Percentiles rank a stretch among this genome's conserved stretches.
Conservation (phyloP, 2,888 invertebrate species). For the Microchrysa polita region DNA sequence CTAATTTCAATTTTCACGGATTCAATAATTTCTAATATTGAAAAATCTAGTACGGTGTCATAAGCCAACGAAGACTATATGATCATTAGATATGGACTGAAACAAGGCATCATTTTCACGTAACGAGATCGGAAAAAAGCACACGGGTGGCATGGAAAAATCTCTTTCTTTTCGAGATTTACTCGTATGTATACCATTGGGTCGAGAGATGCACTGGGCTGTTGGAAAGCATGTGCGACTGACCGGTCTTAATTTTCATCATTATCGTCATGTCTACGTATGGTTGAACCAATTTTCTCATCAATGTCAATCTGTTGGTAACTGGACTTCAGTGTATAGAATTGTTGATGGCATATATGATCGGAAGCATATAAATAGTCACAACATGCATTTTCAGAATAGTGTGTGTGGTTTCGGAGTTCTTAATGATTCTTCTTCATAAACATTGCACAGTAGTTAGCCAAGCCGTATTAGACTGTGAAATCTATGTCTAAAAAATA, state of each 20-base stretch:
- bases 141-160: slow-evolving; percentile 5
- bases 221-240: too few relatives aligned
- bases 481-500: too few relatives aligned
- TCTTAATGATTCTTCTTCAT: too few relatives aligned
- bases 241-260: too few relatives aligned
- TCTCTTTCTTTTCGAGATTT: too few relatives aligned
- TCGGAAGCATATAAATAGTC: too few relatives aligned
- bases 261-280: neutral
- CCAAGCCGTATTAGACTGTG: too few relatives aligned
- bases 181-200: slow-evolving; percentile 20
- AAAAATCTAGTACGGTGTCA: slow-evolving; percentile 9
- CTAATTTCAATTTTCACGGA: neutral
- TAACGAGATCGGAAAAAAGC: slow-evolving; percentile 31
- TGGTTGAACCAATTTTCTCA: slow-evolving; percentile 24
- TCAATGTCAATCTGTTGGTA: neutral
- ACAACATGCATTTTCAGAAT: too few relatives aligned
- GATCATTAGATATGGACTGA: slow-evolving; percentile 26
- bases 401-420: too few relatives aligned
- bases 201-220: neutral
- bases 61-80: neutral
- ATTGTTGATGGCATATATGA: neutral
- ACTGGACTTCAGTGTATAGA: neutral
- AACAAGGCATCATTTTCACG: slow-evolving; percentile 37
- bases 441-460: too few relatives aligned
- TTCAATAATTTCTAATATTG: slow-evolving; percentile 29